Conservation (phyloP, 2,888 invertebrate genomes). For the Apotomis betuletana region DNA sequence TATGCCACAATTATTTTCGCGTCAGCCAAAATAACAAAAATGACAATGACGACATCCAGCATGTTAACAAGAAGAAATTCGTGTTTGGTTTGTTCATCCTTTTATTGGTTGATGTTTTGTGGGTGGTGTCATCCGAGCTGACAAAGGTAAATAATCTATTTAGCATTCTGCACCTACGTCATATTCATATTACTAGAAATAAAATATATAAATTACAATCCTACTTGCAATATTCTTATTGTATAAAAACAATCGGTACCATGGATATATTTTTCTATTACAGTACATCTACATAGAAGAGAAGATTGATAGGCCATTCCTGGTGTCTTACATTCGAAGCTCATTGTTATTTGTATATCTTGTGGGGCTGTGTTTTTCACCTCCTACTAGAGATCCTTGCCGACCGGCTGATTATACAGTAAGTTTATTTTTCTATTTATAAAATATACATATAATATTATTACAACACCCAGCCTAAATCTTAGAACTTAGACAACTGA, state of each 20-base stretch:
- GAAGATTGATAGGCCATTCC: constrained; percentile 96
- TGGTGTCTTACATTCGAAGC: constrained; percentile 97
- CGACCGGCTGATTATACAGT: constrained; percentile 89
- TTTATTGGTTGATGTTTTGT: constrained; percentile 95
- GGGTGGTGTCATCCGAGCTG: constrained; percentile 97
- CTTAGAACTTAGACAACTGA: too few species aligned
- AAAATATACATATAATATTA: too few species aligned
- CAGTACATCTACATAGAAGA: constrained; percentile 94
- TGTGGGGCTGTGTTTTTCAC: constrained; percentile 93
- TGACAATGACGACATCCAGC: constrained; percentile 69
- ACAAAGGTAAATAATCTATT: constrained; percentile 88
- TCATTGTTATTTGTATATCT: constrained; percentile 97
- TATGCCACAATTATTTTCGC: constrained; percentile 80
- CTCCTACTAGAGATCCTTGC: constrained; percentile 95
- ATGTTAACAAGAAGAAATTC: constrained; percentile 79
- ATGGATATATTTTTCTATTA: not conserved
- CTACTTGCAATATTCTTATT: not conserved
- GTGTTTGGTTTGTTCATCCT: constrained; percentile 93
- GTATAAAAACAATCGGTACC: not conserved
- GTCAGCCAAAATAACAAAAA: constrained; percentile 71
- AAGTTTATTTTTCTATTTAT: constrained; percentile 53
- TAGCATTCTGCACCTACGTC: not conserved
- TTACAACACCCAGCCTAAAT: too few species aligned
- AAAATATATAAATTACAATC: not conserved
- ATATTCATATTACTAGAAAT: not conserved